Evolutionary conservation across 2,113 vertebrate genomes (phyloP).

Genomic region (Corythaeola cristata): DNA sequence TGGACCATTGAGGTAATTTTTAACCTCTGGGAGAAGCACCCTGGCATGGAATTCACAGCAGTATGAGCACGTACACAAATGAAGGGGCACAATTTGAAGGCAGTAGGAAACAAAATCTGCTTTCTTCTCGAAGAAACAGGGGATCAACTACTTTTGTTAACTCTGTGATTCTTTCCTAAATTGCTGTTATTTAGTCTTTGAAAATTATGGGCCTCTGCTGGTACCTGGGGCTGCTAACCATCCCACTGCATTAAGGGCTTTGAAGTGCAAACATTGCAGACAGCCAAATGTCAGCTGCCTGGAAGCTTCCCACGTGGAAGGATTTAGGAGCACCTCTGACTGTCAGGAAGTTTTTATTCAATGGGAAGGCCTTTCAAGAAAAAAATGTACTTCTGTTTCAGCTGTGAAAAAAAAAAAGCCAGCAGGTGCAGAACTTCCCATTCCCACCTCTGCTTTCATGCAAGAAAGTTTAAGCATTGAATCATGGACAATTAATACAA

Average conservation of each 20-base stretch:
- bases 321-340: not conserved
- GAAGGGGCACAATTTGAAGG: not conserved
- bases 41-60: not conserved
- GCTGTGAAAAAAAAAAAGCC: not conserved
- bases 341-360: slow-evolving; percentile 35
- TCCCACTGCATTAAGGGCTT: slow-evolving; percentile 33
- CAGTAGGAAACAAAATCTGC: not conserved
- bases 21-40: not conserved
- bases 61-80: not conserved
- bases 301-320: slow-evolving; percentile 23
- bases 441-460: not conserved
- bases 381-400: not conserved
- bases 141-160: not conserved
- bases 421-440: not conserved
- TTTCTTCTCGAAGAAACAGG: not conserved
- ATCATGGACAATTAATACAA: not conserved
- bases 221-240: slow-evolving; percentile 59
- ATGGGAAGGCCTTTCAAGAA: not conserved
- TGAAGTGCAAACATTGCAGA: slow-evolving; percentile 51
- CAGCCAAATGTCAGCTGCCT: slow-evolving; percentile 42
- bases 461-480: not conserved
- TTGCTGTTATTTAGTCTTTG: slow-evolving; percentile 3
- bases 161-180: slow-evolving; percentile 31
- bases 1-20: not conserved
- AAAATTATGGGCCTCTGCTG: slow-evolving; percentile 17